Evolutionary conservation across 2,888 invertebrate genomes (phyloP).

Genomic region (Lochmaea crataegi): DNA sequence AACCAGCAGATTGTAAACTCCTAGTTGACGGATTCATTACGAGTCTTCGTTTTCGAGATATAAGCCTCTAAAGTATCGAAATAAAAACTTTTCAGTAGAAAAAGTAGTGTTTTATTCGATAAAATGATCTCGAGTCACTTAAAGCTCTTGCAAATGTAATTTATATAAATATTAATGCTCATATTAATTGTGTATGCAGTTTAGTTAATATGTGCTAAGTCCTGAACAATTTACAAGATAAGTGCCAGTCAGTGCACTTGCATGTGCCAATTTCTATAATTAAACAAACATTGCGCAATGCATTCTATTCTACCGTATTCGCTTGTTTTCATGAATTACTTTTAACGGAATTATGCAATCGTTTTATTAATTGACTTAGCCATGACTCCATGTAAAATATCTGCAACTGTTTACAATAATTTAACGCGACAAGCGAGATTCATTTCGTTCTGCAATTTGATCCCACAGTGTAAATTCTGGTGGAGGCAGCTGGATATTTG

Average conservation of each 20-base stretch:
- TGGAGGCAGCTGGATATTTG: constrained; percentile 9
- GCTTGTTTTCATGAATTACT: constrained; percentile 21
- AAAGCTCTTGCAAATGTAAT: too few relatives aligned
- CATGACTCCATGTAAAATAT: background rate
- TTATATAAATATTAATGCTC: too few relatives aligned
- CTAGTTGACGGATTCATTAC: too few relatives aligned
- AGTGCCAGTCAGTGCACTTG: constrained; percentile 3
- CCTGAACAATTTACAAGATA: constrained; percentile 11
- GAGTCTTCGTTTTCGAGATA: too few relatives aligned
- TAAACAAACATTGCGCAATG: constrained; percentile 25
- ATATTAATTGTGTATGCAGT: too few relatives aligned
- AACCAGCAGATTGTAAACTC: too few relatives aligned
- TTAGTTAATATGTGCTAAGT: constrained; percentile 7
- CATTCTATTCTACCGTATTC: constrained; percentile 12
- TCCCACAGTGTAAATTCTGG: background rate
- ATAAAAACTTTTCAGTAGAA: too few relatives aligned
- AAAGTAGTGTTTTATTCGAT: too few relatives aligned
- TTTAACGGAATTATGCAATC: constrained; percentile 17
- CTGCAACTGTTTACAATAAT: background rate
- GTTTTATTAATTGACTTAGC: constrained; percentile 17
- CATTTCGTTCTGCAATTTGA: background rate
- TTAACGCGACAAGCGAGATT: background rate
- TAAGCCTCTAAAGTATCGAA: too few relatives aligned
- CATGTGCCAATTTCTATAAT: constrained; percentile 33
- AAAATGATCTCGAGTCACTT: too few relatives aligned